These are phyloP conservation scores for Bostrychus sinensis DNA, from an alignment of 2,113 vertebrate genomes.

Conservation along the genomic window DNA sequence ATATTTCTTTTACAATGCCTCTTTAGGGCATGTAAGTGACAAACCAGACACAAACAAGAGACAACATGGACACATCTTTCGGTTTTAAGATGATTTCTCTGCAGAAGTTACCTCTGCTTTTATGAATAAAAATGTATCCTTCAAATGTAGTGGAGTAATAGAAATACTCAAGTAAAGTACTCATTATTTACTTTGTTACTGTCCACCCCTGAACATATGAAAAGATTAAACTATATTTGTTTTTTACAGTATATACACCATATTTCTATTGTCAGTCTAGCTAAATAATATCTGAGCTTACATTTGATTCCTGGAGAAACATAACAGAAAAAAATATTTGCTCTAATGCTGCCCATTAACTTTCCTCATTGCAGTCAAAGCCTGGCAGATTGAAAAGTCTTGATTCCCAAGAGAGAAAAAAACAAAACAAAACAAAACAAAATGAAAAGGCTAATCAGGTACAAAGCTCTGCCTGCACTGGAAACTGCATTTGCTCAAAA, in stretches of 20 bases:
- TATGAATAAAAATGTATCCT: no score
- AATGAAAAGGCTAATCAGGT: conserved; percentile 54
- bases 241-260: neutral
- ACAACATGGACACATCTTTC: no score
- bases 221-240: neutral
- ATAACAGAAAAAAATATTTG: conserved; percentile 32
- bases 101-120: no score
- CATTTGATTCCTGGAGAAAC: conserved; percentile 7
- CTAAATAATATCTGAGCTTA: neutral
- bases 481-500: conserved; percentile 68
- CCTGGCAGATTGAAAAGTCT: conserved; percentile 38
- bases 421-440: conserved; percentile 52
- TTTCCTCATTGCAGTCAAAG: conserved; percentile 38
- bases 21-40: no score
- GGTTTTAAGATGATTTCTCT: no score
- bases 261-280: neutral
- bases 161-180: no score
- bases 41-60: no score
- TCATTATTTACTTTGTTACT: no score
- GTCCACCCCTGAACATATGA: no score
- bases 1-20: no score
- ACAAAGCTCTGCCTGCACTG: conserved; percentile 48
- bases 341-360: conserved; percentile 39
- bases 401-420: conserved; percentile 39
- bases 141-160: no score